Percentiles rank a stretch among this genome's conserved stretches.
These are phyloP conservation scores for Drosophila neutralis DNA, from an alignment of 2,888 invertebrate genomes.

Conservation along the genomic window DNA sequence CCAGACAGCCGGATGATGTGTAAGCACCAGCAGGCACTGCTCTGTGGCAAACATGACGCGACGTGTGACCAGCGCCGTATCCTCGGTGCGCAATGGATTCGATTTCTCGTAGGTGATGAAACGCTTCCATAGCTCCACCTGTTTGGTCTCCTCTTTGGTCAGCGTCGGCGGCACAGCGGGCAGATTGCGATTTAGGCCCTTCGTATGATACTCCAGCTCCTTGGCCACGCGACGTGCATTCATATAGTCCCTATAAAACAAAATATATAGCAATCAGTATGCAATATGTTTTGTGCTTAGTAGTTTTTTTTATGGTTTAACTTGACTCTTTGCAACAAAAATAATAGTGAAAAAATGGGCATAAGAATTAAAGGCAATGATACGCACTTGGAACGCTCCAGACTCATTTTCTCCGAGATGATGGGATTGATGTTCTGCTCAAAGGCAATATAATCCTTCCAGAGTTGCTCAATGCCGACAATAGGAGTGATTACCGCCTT, in stretches of 20 bases:
- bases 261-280: neutral
- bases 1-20: conserved; percentile 99
- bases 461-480: conserved; percentile 97
- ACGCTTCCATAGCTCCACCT: conserved; percentile 99
- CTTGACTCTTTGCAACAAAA: neutral
- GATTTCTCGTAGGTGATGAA: conserved; percentile 98
- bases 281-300: neutral
- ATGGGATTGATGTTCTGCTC: conserved; percentile 94
- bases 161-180: conserved; percentile 98
- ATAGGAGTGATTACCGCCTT: conserved; percentile 98
- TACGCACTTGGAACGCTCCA: conserved; percentile 90
- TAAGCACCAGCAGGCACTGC: conserved; percentile 97
- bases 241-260: conserved; percentile 94
- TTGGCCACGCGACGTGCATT: conserved; percentile 98
- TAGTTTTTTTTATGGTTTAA: neutral
- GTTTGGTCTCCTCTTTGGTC: conserved; percentile 95
- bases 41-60: conserved; percentile 99
- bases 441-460: conserved; percentile 99
- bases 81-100: conserved; percentile 98
- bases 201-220: conserved; percentile 96
- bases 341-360: neutral
- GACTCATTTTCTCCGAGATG: conserved; percentile 98
- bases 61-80: conserved; percentile 95
- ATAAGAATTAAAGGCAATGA: neutral
- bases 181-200: conserved; percentile 97